A percentile compares a stretch with the other conserved stretches of the same genome.
phyloP scores from a whole-genome alignment of 2,113 vertebrate genomes.

The Bubalus kerabau region DNA sequence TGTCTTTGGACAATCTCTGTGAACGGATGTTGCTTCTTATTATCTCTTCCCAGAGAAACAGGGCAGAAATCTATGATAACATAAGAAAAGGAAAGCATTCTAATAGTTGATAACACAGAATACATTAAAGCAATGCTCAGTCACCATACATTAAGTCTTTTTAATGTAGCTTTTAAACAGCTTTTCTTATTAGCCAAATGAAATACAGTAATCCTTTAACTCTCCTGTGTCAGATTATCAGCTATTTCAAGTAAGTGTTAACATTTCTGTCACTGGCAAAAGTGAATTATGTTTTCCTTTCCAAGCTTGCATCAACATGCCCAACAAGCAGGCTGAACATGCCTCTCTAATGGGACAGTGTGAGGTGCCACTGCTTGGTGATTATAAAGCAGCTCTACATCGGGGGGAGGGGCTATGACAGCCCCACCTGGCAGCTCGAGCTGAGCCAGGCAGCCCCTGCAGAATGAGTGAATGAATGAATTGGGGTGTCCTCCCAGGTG shows the following conservation, averaged over 20 bases:
- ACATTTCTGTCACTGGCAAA: constrained; percentile 77
- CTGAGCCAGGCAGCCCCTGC: constrained; percentile 15
- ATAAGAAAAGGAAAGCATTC: constrained; percentile 36
- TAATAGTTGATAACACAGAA: constrained; percentile 55
- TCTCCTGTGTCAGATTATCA: constrained; percentile 80
- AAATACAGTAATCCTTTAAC: constrained; percentile 78
- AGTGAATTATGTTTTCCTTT: constrained; percentile 79
- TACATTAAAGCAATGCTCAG: constrained; percentile 70
- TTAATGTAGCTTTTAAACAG: constrained; percentile 74
- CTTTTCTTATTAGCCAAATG: constrained; percentile 78
- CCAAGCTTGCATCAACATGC: constrained; percentile 80
- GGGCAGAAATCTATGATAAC: constrained; percentile 40
- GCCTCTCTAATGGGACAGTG: constrained; percentile 73
- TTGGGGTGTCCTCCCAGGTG: background rate
- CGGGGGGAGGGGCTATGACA: background rate
- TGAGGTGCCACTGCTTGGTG: constrained; percentile 65
- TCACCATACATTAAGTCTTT: constrained; percentile 63
- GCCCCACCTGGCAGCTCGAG: constrained; percentile 15
- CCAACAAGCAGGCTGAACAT: constrained; percentile 74
- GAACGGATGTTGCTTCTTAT: background rate
- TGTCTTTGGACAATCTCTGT: background rate
- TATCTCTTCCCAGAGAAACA: constrained; percentile 5
- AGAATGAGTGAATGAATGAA: constrained; percentile 34
- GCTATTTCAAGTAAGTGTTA: constrained; percentile 81
- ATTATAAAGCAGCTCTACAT: constrained; percentile 61